Evolutionary conservation across 37 sponge, comb jelly and placozoan genomes (phyloP).

Genomic region (Geodia barretti): DNA sequence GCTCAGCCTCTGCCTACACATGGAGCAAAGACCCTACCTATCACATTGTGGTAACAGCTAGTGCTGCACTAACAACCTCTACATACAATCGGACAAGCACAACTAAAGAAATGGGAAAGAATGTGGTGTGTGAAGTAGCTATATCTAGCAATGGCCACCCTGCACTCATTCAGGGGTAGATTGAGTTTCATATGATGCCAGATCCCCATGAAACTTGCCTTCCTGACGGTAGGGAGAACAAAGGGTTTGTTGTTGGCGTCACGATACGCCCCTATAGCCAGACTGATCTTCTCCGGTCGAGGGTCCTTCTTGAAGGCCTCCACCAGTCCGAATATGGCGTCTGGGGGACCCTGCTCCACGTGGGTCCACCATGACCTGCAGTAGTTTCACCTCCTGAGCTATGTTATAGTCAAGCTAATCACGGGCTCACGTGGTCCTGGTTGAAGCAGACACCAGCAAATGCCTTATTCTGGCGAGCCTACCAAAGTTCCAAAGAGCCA

Average conservation of each 20-base stretch:
- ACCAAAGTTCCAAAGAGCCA: too few relatives aligned
- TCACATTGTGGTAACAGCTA: too few relatives aligned
- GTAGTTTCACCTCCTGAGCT: too few relatives aligned
- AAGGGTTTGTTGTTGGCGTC: constrained; percentile 86
- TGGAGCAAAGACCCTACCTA: too few relatives aligned
- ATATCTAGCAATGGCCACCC: too few relatives aligned
- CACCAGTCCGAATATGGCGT: constrained; percentile 91
- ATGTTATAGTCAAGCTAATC: too few relatives aligned
- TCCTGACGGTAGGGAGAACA: constrained; percentile 86
- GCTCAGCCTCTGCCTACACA: constrained; percentile 64
- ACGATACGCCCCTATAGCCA: constrained; percentile 90
- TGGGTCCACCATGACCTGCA: constrained; percentile 68
- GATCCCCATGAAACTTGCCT: too few relatives aligned
- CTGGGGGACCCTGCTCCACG: constrained; percentile 83
- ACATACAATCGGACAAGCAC: background rate
- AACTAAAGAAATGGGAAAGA: background rate
- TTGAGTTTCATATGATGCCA: too few relatives aligned
- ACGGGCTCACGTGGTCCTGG: background rate
- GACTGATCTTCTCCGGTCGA: constrained; percentile 87
- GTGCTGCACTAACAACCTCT: too few relatives aligned
- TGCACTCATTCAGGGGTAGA: too few relatives aligned
- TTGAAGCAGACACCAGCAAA: background rate
- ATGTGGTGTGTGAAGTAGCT: too few relatives aligned
- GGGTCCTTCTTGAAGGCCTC: constrained; percentile 92
- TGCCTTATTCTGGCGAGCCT: too few relatives aligned